Base-by-base conservation (phyloP, 2,888 invertebrate genomes). In the Heliconius aoede region DNA sequence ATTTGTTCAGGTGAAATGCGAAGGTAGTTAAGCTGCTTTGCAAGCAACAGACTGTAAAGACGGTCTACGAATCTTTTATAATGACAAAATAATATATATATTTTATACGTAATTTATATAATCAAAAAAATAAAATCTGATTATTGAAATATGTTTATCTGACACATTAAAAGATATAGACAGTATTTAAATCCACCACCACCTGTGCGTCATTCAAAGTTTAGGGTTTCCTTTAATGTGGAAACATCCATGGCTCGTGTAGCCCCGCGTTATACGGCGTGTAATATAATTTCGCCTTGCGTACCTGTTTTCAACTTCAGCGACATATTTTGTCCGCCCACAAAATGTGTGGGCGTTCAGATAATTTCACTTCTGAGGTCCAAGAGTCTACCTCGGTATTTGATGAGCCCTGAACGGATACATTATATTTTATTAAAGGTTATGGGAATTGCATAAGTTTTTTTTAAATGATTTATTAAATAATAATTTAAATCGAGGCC, bases 301-400 rank as follows among this genome's bases (percentile, higher is more conserved):
- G 46, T 72, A 72, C 72, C 74, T 76, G 79, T 76, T 76, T 73
- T 74, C 72, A 58, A 65, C 58, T 74, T 67, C 61, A 74, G 76
- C 74, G 76, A 76, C 78, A 78, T 77, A 80, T 68, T 74, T 74
- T 60, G 60, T 58, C 77, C 77, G 78, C 79, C 79, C 73, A 79
- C 79, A 76, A 68, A 58, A 21, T 24, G 73, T 76, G 78, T 77
- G 68, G 78, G 78, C 60, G 40, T 46, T 61, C 75, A 62, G 74
- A 76, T 77, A 74, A 77, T 80, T 80, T 74, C 74, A 55, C 72
- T 72, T 73, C 78, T 82, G 75, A 81, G 83, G 80, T 82, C 81
- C 81, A 81, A 84, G 82, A 79, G 78, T 76, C 80, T 78, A 65
- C 78, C 78, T 74, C 73, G 30, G 81, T 80, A 80, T 83, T 81